Base-by-base conservation (phyloP, 1,140 invertebrate genomes). In the Drosophila truncata region DNA sequence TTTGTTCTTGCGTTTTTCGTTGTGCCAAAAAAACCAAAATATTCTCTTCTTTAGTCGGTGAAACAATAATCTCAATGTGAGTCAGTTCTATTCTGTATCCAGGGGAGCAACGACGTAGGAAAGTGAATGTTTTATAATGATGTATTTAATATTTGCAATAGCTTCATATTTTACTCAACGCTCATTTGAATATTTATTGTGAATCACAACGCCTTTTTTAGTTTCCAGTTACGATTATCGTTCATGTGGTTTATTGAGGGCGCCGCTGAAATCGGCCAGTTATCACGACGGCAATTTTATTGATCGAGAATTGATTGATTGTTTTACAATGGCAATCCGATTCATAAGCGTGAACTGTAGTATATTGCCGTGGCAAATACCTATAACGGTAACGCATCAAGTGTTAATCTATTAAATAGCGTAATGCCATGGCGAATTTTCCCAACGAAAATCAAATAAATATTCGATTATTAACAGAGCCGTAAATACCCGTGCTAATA, bases 231-330 rank as follows among this genome's bases (percentile, higher is more conserved):
- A 67, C 42, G 52, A 46, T 57, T 57, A 57, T 25, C 35, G 50
- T 46, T 41, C 20, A 33, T 44, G 41, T 44, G 39, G 23, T 62
- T 65, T 44, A 35, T 44, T 46, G 41, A 27, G 63, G 63, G 39
- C 29, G 57, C 57, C 57, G 50, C 8, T 20, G 54, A 57, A 69
- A 47, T 39, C 9, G 25, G 16, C 37, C 66, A 29, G 29, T 71
- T 74, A 74, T 70, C 66, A 49, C 35, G 47, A 73, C 31, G 33
- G 33, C 27, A 60, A 63, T 47, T 62, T 62, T 46, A 73, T 54
- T 73, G 71, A 41, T 55, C 47, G 57, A 41, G 60, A 76, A 76
- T 66, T 86, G 83, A 85, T 85, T 86, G 82, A 85, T 86, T 69
- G 74, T 65, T 78, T 85, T 74, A 74, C 52, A 41, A 57, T 59